phyloP scores from a whole-genome alignment of 2,797 vertebrate genomes.

The Chaetophractus vellerosus region DNA sequence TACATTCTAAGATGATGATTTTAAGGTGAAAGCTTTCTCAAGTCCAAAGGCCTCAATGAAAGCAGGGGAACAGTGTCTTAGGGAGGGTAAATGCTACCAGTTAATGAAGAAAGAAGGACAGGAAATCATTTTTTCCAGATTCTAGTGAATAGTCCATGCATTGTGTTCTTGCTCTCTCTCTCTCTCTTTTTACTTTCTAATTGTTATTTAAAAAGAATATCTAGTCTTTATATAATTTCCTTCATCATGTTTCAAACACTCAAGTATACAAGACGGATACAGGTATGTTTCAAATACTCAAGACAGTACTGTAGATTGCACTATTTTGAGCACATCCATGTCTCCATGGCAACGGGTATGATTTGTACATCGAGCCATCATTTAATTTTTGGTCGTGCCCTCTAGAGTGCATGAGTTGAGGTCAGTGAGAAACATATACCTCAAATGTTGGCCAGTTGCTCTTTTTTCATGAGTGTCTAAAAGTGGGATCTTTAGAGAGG shows the following conservation, averaged over 20 bases:
- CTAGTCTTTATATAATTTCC: background rate
- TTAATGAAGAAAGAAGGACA: background rate
- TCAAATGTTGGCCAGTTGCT: background rate
- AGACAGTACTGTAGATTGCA: background rate
- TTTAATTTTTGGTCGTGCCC: background rate
- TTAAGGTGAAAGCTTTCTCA: background rate
- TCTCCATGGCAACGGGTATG: rapidly evolving
- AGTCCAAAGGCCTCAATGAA: background rate
- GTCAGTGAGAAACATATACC: too few species aligned
- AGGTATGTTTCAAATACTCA: background rate
- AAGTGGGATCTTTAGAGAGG: background rate
- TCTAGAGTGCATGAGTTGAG: too few species aligned
- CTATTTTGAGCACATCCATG: background rate
- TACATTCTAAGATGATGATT: background rate
- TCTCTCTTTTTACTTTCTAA: background rate
- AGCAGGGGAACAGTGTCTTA: background rate
- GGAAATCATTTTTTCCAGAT: background rate
- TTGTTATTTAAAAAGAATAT: background rate
- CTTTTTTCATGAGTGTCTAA: background rate
- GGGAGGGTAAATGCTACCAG: background rate
- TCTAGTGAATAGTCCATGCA: background rate
- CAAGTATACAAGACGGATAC: background rate
- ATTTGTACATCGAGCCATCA: rapidly evolving
- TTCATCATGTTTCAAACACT: background rate
- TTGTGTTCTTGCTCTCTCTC: background rate